Evolutionary conservation across 2,113 vertebrate species (phyloP).

Genomic region (Otolemur garnettii): DNA sequence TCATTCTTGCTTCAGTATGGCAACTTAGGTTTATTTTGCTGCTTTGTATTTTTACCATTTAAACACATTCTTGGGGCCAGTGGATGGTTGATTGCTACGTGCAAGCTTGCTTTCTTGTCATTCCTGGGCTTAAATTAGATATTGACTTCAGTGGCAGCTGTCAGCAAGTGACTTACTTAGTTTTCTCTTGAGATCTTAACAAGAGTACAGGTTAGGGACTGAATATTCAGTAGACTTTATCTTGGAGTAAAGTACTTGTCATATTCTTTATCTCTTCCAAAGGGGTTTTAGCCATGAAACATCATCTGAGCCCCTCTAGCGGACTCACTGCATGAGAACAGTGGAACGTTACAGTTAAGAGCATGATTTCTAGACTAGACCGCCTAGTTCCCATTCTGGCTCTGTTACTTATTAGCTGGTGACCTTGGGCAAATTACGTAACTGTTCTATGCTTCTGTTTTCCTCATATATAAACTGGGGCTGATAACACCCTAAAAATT

Average conservation of each 20-base stretch:
- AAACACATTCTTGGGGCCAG: background rate
- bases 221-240: background rate
- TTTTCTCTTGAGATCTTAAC: slow-evolving; percentile 17
- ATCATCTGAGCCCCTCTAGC: background rate
- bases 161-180: background rate
- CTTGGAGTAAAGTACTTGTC: background rate
- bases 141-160: background rate
- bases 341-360: background rate
- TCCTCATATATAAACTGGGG: background rate
- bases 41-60: background rate
- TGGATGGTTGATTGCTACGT: background rate
- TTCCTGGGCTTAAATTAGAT: slow-evolving; percentile 8
- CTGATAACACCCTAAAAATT: background rate
- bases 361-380: background rate
- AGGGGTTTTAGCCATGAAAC: background rate
- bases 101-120: background rate
- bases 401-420: background rate
- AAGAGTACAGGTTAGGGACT: background rate
- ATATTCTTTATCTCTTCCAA: background rate
- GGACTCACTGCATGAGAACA: background rate
- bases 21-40: background rate
- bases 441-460: background rate
- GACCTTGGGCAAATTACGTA: background rate
- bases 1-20: background rate
- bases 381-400: background rate